Evolutionary conservation across 2,888 invertebrate genomes (phyloP), one percentile per base, ranked within the genome.

Genomic region (Oxystoma pomonae): DNA sequence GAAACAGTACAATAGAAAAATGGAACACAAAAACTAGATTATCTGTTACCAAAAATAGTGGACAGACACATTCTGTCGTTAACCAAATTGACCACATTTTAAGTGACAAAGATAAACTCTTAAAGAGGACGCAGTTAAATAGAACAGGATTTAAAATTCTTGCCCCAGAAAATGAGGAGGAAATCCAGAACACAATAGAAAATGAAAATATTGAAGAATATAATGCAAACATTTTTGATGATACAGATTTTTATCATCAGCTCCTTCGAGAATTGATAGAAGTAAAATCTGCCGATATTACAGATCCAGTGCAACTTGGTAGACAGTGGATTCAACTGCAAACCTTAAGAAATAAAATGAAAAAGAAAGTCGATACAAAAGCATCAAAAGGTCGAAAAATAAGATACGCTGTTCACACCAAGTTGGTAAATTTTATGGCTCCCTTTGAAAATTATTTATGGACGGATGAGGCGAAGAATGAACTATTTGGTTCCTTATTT

Each of bases 191-290:
- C 35, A 70, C 61, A 68, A 69, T 55, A 59, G 67, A 69, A 50
- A 66, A 53, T 64, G 70, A 64, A 68, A 69, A 52, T 51, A 55
- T 60, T 60, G 86, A 86, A 69, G 87, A 89, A 70, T 86, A 88
- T 68, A 89, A 92, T 74, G 74, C 83, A 0, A 92, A 98, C 81
- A 92, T 98, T 73, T 98, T 94, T 81, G 97, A 98, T 78, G 98
- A 98, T 76, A 92, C 92, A 73, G 98, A 98, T 77, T 98, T 98
- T 78, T 98, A 98, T 80, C 96, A 97, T 79, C 94, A 96, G 74
- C 83, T 97, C 61, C 81, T 98, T 55, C 83, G 94, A 67, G 96
- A 98, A 78, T 82, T 98, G 51, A 96, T 98, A 67, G 96, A 98
- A 77, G 89, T 90, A 68, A 96, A 96, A 80, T 90, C 94, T 0